Evolutionary conservation across 2,113 vertebrate species (phyloP), one percentile per base, ranked within the genome.

Genomic region (Anseranas semipalmata): DNA sequence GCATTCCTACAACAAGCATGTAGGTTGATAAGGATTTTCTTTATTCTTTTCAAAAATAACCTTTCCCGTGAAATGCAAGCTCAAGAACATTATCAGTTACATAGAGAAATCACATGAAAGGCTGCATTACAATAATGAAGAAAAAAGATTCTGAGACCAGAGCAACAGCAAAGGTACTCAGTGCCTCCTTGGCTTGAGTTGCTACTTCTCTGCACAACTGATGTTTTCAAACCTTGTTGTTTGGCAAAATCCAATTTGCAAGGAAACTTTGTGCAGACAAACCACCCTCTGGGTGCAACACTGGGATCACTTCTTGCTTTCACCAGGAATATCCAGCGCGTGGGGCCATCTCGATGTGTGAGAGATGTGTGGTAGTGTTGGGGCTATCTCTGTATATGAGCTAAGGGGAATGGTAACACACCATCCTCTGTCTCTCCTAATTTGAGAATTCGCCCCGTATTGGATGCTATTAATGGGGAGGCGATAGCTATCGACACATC

Each of bases 21-120:
- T 53, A 70, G 94, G 77, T 90, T 97, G 96, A 96, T 96, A 96
- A 96, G 94, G 84, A 86, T 96, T 97, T 94, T 96, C 95, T 97
- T 96, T 96, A 93, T 96, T 96, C 95, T 97, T 93, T 96, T 96
- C 92, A 92, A 76, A 95, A 96, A 95, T 96, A 95, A 97, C 96
- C 94, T 95, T 95, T 95, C 83, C 94, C 93, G 80, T 95, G 96
- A 97, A 96, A 97, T 76, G 90, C 95, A 95, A 82, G 95, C 90
- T 95, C 45, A 45, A 89, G 92, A 95, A 96, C 96, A 91, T 95
- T 94, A 96, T 96, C 80, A 0, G 92, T 96, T 95, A 93, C 96
- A 95, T 65, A 96, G 90, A 97, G 90, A 82, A 96, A 72, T 78
- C 83, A 91, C 95, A 93, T 96, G 96, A 97, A 97, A 96, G 92